These are phyloP conservation scores for Eciton burchellii DNA, from an alignment of 1,140 invertebrate species.

Conservation along the genomic window DNA sequence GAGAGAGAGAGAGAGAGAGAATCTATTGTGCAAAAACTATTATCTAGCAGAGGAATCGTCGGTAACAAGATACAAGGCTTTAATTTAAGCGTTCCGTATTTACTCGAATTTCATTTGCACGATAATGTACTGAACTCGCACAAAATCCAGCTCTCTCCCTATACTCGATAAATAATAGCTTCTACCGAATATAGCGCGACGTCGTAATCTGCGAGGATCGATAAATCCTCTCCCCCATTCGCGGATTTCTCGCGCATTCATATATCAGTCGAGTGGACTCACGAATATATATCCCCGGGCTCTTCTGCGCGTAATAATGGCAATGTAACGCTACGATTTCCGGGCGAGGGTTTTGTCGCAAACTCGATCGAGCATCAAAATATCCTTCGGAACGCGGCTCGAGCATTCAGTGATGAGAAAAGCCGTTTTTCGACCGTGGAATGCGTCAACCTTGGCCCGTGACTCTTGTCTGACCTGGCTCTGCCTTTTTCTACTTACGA, in stretches of 20 bases:
- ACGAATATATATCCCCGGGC: slow-evolving; percentile 5
- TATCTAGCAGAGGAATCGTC: not conserved
- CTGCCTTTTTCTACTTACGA: slow-evolving; percentile 1
- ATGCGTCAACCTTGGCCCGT: slow-evolving; percentile 60
- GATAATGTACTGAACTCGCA: not conserved
- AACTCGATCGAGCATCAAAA: slow-evolving; percentile 47
- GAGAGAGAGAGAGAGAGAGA: too few species aligned
- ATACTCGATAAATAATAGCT: slow-evolving; percentile 4
- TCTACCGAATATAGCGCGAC: not conserved
- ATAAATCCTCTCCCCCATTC: not conserved
- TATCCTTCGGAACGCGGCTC: slow-evolving; percentile 41
- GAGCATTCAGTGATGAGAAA: slow-evolving; percentile 31
- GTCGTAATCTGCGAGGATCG: not conserved
- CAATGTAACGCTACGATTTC: slow-evolving; percentile 39
- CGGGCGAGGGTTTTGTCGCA: not conserved
- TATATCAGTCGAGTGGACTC: slow-evolving; percentile 15
- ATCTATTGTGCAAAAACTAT: not conserved
- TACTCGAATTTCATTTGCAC: not conserved
- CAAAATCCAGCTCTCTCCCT: not conserved
- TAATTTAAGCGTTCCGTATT: slow-evolving; percentile 5
- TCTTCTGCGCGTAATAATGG: slow-evolving; percentile 23
- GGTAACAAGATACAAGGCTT: not conserved
- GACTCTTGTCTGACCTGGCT: slow-evolving; percentile 34
- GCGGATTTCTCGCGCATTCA: not conserved
- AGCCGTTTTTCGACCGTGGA: slow-evolving; percentile 24